Conservation (phyloP, 1,140 invertebrate species). For the Cydia fagiglandana region DNA sequence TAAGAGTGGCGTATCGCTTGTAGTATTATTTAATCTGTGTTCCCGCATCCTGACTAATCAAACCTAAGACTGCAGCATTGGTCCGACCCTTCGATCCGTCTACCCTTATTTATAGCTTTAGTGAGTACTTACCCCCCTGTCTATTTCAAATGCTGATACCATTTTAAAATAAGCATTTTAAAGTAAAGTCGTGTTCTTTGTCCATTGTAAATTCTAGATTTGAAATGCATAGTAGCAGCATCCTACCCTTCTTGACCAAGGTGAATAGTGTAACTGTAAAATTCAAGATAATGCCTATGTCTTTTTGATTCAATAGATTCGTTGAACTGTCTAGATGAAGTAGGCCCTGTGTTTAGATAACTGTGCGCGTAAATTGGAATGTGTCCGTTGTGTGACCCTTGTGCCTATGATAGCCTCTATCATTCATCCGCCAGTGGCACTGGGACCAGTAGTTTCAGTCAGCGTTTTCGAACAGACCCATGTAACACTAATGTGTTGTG, state of each 20-base stretch:
- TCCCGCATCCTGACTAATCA: constrained; percentile 20
- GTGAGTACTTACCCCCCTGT: constrained; percentile 60
- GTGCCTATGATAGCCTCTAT: no score
- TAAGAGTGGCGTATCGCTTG: neutral
- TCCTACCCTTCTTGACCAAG: constrained; percentile 38
- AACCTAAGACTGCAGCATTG: constrained; percentile 29
- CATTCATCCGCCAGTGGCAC: constrained; percentile 58
- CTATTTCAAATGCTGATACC: constrained; percentile 58
- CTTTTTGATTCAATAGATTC: constrained; percentile 59
- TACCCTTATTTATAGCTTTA: constrained; percentile 75
- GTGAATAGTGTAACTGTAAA: constrained; percentile 38
- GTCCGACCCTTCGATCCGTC: constrained; percentile 54
- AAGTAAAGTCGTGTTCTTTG: constrained; percentile 51
- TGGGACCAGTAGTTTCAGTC: constrained; percentile 53
- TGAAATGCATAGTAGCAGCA: constrained; percentile 46
- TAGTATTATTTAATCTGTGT: constrained; percentile 1
- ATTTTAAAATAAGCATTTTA: constrained; percentile 49
- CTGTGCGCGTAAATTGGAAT: constrained; percentile 50
- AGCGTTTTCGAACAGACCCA: constrained; percentile 50
- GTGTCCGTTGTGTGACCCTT: constrained; percentile 43
- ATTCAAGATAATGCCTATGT: constrained; percentile 44
- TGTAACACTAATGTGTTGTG: constrained; percentile 72
- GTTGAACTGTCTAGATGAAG: constrained; percentile 54
- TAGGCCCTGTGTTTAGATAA: constrained; percentile 64
- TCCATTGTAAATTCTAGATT: constrained; percentile 58